Base-by-base conservation (phyloP, 2,888 invertebrate genomes). In the Lepidocyrtoides sp. region DNA sequence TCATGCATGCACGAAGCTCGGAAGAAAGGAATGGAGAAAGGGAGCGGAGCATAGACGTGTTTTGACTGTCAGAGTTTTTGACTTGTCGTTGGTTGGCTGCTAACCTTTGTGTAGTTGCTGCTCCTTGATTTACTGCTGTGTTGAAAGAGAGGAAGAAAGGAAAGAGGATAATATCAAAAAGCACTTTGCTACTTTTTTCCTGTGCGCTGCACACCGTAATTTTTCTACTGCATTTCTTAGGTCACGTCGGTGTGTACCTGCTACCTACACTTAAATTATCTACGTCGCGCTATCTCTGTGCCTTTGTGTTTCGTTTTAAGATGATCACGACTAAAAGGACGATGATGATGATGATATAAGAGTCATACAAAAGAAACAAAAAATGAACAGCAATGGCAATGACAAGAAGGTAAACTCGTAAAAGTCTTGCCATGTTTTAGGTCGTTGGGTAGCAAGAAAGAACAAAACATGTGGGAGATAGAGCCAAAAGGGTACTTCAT, bases 81-180 rank as follows among this genome's bases (percentile, higher is more conserved):
- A 36, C 36, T 57, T 57, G 17, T 20, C 23, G 23, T 57, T 20
- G 17, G 17, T 20, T 57, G 7, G 2, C 7, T 36, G 36, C 20
- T 69, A n/a, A n/a, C n/a, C n/a, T n/a, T n/a, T n/a, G n/a, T n/a
- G n/a, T n/a, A n/a, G n/a, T n/a, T n/a, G n/a, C 36, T 32, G 8
- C 69, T 32, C 14, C 32, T 36, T 69, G 32, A 17, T 69, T 69
- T 69, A 57, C 7, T 23, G 23, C 20, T 2, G n/a, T n/a, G n/a
- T 57, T 20, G 57, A 57, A 57, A 57, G 57, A 57, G 20, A 51
- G 41, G 12, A 23, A 57, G 36, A 20, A 20, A 20, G 57, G 20
- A 57, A 57, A 20, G 20, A 57, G 57, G 57, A 57, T 57, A 57
- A 57, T 57, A 57, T 57, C 57, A 57, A 57, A 57, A 57, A 57